Percentiles rank a stretch among this genome's conserved stretches.
Conservation (phyloP, 2,888 invertebrate species). For the Lithosia quadra region DNA sequence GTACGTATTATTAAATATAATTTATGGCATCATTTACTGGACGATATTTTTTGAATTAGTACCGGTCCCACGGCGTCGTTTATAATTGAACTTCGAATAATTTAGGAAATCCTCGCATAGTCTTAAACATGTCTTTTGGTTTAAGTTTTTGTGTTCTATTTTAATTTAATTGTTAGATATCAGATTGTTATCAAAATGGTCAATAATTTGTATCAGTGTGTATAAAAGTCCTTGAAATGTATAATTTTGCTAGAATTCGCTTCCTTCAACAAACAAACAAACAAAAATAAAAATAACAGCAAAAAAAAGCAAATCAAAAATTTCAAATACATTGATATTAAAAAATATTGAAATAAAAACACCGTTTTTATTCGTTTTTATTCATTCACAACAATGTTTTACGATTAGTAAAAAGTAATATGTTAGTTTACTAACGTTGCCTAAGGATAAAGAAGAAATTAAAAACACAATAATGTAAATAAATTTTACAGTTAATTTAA, state of each 20-base stretch:
- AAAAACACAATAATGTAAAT: neutral
- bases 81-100: slow-evolving; percentile 74
- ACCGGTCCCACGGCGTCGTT: slow-evolving; percentile 73
- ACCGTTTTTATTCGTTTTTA: too few relatives aligned
- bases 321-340: too few relatives aligned
- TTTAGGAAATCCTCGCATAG: slow-evolving; percentile 60
- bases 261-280: too few relatives aligned
- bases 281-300: too few relatives aligned
- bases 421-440: neutral
- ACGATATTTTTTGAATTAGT: slow-evolving; percentile 84
- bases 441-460: neutral
- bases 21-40: slow-evolving; percentile 85
- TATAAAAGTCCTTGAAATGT: too few relatives aligned
- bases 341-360: too few relatives aligned
- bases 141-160: slow-evolving; percentile 18
- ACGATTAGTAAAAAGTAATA: too few relatives aligned
- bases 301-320: too few relatives aligned
- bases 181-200: too few relatives aligned
- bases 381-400: too few relatives aligned
- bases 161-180: neutral
- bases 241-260: too few relatives aligned
- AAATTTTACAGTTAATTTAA: neutral
- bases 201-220: too few relatives aligned
- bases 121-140: slow-evolving; percentile 21
- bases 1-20: slow-evolving; percentile 85